Conservation (phyloP, 2,797 vertebrate species). For the Glyptemys insculpta region DNA sequence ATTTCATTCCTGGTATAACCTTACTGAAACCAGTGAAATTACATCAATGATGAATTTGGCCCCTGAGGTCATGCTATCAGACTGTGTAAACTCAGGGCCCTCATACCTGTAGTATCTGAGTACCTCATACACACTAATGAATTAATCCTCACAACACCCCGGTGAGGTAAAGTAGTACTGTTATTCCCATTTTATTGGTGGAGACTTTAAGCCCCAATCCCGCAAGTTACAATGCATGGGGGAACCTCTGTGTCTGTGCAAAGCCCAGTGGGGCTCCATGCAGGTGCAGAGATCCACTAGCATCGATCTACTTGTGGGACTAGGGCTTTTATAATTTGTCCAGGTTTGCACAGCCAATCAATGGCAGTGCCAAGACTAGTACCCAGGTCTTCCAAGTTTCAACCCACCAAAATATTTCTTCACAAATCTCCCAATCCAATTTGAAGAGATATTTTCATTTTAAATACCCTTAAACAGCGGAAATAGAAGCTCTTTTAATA, state of each 20-base stretch:
- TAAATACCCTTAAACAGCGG: not conserved
- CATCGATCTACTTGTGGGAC: not conserved
- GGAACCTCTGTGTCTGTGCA: not conserved
- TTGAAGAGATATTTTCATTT: not conserved
- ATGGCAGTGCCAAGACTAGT: not conserved
- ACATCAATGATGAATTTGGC: not conserved
- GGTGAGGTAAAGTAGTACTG: not conserved
- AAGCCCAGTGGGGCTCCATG: accelerated
- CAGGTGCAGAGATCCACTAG: accelerated
- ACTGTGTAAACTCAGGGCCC: not conserved
- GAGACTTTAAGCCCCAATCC: not conserved
- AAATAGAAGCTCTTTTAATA: not conserved
- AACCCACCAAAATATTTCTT: not conserved
- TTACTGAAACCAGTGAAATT: not conserved
- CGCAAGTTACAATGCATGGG: accelerated
- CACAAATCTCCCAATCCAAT: not conserved
- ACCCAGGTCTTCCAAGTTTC: not conserved
- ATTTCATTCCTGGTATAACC: not conserved
- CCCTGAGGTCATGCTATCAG: not conserved
- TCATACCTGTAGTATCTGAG: not conserved
- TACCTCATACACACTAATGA: not conserved
- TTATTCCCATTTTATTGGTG: not conserved
- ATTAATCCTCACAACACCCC: accelerated
- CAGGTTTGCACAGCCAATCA: not conserved
- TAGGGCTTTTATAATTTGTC: not conserved